Base-by-base conservation (phyloP, 2,113 vertebrate species). In the Harpagus bidentatus region DNA sequence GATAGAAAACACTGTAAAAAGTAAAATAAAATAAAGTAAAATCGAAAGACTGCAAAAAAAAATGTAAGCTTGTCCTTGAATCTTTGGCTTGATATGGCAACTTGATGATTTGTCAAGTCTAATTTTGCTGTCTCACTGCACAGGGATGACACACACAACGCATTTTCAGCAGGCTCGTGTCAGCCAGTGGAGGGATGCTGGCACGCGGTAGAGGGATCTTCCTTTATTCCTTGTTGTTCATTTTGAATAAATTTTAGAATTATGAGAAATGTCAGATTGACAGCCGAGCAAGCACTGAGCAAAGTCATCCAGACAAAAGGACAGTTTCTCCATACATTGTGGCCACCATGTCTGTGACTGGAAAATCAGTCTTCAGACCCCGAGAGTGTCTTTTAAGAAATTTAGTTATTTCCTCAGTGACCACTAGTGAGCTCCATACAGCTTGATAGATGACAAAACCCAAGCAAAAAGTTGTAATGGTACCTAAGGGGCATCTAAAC, bases 141-240 rank as follows among this genome's bases (percentile, higher is more conserved):
- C 13, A 16, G 31, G 43, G 47, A 32, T 65, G 73, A 72, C 66
- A 23, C 6, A 17, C 31, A 34, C 23, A 25, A 6, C 16, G 26
- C 32, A 7, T 58, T 59, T 91, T 55, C 86, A 76, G 21, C 61
- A 63, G 50, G n/a, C 23, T 71, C 23, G 5, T 25, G 23, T 56
- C 74, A 88, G 58, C 16, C 48, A 50, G 22, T 13, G 47, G 6
- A 66, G 32, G 20, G 45, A 31, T 0, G 4, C 34, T 63, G 69
- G 42, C 50, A 29, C 1, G 4, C 0, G 0, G 31, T 40, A 73
- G 8, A 85, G 15, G 8, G 10, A 58, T 53, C 22, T 62, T 78
- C 40, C 47, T 76, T 56, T 45, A 25, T 36, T 87, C 40, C 40
- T 80, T 56, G 14, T 8, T 85, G 23, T 40, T 52, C 6, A 50